These are phyloP conservation scores for Bolinopsis microptera DNA, from an alignment of 37 sponge, comb jelly and placozoan genomes.

Conservation along the genomic window DNA sequence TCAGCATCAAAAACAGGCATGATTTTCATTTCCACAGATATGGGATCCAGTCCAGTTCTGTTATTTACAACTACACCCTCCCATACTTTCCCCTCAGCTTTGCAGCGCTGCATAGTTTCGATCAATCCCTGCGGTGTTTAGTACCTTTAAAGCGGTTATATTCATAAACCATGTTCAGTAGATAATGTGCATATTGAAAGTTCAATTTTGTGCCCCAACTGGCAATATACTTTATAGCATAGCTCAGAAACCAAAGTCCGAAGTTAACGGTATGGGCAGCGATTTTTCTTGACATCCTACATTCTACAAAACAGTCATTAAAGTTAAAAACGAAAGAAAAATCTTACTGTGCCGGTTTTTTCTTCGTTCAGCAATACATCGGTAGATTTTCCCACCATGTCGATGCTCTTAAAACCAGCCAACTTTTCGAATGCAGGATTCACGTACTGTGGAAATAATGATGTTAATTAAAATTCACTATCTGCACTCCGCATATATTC, in stretches of 20 bases:
- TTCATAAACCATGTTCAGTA: too few species aligned
- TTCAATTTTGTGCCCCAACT: too few species aligned
- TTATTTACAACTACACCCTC: constrained; percentile 29
- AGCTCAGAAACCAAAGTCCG: not conserved
- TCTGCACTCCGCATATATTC: too few species aligned
- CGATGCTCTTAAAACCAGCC: constrained; percentile 25
- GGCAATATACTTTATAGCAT: too few species aligned
- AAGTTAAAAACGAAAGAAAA: not conserved
- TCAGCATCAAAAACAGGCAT: constrained; percentile 54
- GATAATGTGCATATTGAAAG: too few species aligned
- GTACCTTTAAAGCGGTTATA: too few species aligned
- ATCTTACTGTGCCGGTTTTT: not conserved
- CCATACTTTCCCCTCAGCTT: constrained; percentile 46
- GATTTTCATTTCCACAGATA: constrained; percentile 44
- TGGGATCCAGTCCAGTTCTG: constrained; percentile 11
- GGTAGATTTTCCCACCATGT: constrained; percentile 44
- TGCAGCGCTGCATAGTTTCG: constrained; percentile 20
- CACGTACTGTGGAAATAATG: constrained; percentile 6
- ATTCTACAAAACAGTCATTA: too few species aligned
- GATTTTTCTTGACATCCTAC: too few species aligned
- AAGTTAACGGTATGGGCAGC: too few species aligned
- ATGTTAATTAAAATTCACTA: too few species aligned
- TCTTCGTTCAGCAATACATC: constrained; percentile 51
- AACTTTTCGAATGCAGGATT: constrained; percentile 52
- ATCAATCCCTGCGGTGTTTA: not conserved